Evolutionary conservation across 1,140 invertebrate genomes (phyloP).

Genomic region (Drosophila prosaltans): DNA sequence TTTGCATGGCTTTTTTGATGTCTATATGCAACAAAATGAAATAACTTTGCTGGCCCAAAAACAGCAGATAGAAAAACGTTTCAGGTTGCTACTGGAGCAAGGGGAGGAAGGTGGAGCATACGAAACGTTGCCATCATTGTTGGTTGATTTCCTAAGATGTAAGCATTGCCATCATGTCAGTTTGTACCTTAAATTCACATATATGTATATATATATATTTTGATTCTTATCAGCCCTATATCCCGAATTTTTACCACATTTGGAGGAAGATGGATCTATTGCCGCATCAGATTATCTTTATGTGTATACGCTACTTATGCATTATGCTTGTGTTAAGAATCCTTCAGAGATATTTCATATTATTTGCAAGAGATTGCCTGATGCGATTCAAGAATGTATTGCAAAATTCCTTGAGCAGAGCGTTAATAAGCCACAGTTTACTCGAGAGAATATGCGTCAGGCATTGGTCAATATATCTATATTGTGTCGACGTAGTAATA

Average conservation of each 20-base stretch:
- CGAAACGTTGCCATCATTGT: too few species aligned
- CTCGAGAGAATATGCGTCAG: conserved; percentile 40
- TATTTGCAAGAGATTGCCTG: conserved; percentile 60
- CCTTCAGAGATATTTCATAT: conserved; percentile 60
- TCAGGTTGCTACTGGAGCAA: too few species aligned
- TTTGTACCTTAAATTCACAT: neutral
- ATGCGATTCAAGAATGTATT: conserved; percentile 49
- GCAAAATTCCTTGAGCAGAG: conserved; percentile 58
- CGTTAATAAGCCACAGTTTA: conserved; percentile 36
- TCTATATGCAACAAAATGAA: conserved; percentile 35
- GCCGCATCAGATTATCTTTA: conserved; percentile 55
- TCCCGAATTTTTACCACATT: conserved; percentile 53
- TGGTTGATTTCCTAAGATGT: neutral
- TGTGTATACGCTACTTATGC: conserved; percentile 68
- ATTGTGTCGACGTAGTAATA: neutral
- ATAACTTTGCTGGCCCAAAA: conserved; percentile 18
- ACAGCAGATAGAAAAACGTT: neutral
- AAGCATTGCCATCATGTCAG: neutral
- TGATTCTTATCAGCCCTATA: conserved; percentile 55
- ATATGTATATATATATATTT: neutral
- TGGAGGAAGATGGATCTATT: conserved; percentile 37
- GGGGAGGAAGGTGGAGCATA: too few species aligned
- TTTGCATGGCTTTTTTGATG: conserved; percentile 63
- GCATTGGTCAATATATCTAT: conserved; percentile 43
- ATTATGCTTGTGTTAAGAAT: conserved; percentile 69